Evolutionary conservation across 2,797 vertebrate species (phyloP).

Genomic region (Chromobotia macracanthus): DNA sequence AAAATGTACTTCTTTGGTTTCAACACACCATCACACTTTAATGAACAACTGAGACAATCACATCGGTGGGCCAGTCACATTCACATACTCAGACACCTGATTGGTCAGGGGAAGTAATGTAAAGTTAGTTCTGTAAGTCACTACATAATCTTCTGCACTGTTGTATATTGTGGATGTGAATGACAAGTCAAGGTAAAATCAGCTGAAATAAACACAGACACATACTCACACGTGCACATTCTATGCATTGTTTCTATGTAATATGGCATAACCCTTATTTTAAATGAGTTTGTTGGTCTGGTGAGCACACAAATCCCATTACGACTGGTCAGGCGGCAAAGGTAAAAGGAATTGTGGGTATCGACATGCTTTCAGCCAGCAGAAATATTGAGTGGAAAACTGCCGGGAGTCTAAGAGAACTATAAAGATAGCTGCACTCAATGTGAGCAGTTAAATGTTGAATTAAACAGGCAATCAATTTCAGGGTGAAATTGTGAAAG

Average conservation of each 20-base stretch:
- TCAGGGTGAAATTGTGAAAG: slow-evolving; percentile 32
- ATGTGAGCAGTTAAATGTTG: slow-evolving; percentile 43
- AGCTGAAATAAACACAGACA: slow-evolving; percentile 30
- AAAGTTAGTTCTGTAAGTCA: background rate
- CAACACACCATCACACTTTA: slow-evolving; percentile 19
- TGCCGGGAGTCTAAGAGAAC: slow-evolving; percentile 36
- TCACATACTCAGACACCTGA: slow-evolving; percentile 2
- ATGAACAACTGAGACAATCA: slow-evolving; percentile 37
- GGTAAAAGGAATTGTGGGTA: slow-evolving; percentile 48
- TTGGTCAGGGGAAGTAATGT: slow-evolving; percentile 14
- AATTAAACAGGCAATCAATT: slow-evolving; percentile 56
- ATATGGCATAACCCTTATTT: slow-evolving; percentile 48
- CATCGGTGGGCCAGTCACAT: background rate
- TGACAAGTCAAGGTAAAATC: background rate
- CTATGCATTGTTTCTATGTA: slow-evolving; percentile 40
- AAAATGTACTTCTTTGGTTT: background rate
- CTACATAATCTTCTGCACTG: background rate
- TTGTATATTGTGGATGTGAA: background rate
- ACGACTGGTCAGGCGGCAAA: slow-evolving; percentile 33
- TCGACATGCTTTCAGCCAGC: slow-evolving; percentile 41
- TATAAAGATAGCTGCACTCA: slow-evolving; percentile 45
- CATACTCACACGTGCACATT: background rate
- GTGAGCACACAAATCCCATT: slow-evolving; percentile 48
- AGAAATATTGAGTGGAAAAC: slow-evolving; percentile 46
- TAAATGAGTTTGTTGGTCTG: slow-evolving; percentile 56